Base-by-base conservation (phyloP, 2,888 invertebrate genomes). In the Brachyopa scutellaris region DNA sequence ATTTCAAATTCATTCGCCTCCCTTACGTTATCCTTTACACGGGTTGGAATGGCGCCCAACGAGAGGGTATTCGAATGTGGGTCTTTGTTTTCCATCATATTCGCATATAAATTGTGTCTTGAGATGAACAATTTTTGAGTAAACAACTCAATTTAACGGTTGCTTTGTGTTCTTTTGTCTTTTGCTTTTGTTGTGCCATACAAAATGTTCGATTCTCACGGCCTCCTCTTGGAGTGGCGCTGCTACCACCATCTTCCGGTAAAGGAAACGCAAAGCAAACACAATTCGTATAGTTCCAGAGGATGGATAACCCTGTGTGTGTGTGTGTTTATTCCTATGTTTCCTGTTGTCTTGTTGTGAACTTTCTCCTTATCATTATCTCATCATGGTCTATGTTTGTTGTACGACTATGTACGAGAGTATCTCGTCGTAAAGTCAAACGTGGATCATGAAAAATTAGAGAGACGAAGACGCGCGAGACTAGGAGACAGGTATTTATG, bases 31-130 rank as follows among this genome's bases (percentile, higher is more conserved):
- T 53, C 36, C 47, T 57, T 55, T 19, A 47, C 13, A 57, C 40
- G 51, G 29, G 47, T 23, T n/a, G 61, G 31, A 26, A 7, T 59
- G 47, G 64, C 55, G 47, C 49, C 57, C 29, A 38, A 62, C n/a
- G 59, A 31, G 5, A 17, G 11, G 40, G 19, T 2, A 3, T 38
- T 51, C 31, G n/a, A 38, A 36, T 76, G 61, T 49, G 33, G 70
- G 61, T 33, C 53, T 42, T 45, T 80, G 69, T 74, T 80, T 74
- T 74, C 67, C 74, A 74, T 57, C 69, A 64, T 74, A 62, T 64
- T 51, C 80, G 80, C 57, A 80, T 80, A 76, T 69, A 80, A 80
- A 74, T 74, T 80, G 76, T 80, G 57, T 80, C 69, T 80, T 51
- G 9, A 57, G 69, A 76, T 64, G 72, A 67, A 55, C 73, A 73